Evolutionary conservation across 2,113 vertebrate genomes (phyloP).

Genomic region (Lota lota): DNA sequence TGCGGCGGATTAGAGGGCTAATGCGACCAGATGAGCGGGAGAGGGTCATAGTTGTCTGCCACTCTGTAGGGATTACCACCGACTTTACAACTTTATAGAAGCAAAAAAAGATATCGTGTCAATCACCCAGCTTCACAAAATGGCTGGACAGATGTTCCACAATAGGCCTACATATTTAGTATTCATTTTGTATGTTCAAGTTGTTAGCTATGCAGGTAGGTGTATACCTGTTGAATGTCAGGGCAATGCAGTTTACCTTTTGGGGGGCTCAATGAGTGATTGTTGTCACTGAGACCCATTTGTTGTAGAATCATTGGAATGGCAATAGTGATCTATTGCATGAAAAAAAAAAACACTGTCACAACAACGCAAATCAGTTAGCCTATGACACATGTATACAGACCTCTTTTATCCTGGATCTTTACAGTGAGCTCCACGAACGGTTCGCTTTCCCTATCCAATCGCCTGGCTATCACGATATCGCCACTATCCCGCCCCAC

Average conservation of each 20-base stretch:
- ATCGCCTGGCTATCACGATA: conserved; percentile 69
- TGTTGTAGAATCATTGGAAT: too few relatives aligned
- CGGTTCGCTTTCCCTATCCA: conserved; percentile 79
- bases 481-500: conserved; percentile 80
- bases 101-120: conserved; percentile 42
- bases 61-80: conserved; percentile 76
- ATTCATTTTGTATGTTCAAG: background rate
- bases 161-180: background rate
- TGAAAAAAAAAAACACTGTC: background rate
- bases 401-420: conserved; percentile 82
- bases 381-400: conserved; percentile 27
- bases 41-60: conserved; percentile 69
- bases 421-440: conserved; percentile 78
- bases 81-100: conserved; percentile 63
- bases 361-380: conserved; percentile 9
- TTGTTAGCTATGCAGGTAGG: background rate
- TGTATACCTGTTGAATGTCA: too few relatives aligned
- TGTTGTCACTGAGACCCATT: too few relatives aligned
- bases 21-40: conserved; percentile 74
- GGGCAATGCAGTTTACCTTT: too few relatives aligned
- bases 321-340: background rate
- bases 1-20: conserved; percentile 81
- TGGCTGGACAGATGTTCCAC: background rate
- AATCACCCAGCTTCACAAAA: conserved; percentile 48
- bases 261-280: too few relatives aligned